phyloP scores from a whole-genome alignment of 2,113 vertebrate species.

The Regulus satrapa region DNA sequence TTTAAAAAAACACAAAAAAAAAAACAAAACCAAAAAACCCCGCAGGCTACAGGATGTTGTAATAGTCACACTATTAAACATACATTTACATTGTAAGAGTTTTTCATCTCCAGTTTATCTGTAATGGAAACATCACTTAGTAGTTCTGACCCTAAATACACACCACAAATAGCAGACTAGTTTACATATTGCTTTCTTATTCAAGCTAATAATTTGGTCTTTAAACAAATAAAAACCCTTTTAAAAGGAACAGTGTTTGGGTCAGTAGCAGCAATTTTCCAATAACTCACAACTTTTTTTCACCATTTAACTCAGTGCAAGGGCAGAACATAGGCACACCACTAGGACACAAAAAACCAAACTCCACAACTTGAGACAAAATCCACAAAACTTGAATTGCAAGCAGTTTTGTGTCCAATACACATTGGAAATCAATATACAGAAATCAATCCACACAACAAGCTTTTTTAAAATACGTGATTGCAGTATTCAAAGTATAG shows the following conservation, averaged over 20 bases:
- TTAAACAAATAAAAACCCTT: background rate
- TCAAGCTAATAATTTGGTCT: background rate
- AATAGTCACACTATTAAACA: background rate
- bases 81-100: background rate
- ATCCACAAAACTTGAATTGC: background rate
- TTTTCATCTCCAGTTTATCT: background rate
- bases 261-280: background rate
- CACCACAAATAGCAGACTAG: background rate
- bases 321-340: accelerated
- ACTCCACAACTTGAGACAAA: background rate
- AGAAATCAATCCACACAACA: background rate
- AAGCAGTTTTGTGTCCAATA: background rate
- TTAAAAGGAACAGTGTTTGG: background rate
- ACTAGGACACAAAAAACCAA: background rate
- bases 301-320: background rate
- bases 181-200: background rate
- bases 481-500: background rate
- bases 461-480: background rate
- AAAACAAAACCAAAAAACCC: no score
- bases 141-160: background rate
- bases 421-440: background rate
- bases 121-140: background rate
- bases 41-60: background rate
- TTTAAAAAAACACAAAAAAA: no score
- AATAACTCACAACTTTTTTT: background rate